Percentiles rank a stretch among this genome's conserved stretches.
phyloP scores from a whole-genome alignment of 1,140 invertebrate genomes.

The Condylostylus longicornis region DNA sequence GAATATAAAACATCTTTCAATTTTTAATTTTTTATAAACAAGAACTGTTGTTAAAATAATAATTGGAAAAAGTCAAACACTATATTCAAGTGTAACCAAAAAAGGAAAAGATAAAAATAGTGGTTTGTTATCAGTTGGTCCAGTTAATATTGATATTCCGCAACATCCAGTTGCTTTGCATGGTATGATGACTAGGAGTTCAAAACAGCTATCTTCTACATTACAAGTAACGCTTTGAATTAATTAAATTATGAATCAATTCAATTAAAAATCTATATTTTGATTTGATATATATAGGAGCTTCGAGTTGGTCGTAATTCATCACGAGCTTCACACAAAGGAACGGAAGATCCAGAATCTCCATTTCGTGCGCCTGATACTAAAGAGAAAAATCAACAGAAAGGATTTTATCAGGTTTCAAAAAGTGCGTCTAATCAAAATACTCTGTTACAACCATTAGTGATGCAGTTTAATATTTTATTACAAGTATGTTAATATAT shows the following conservation, averaged over 20 bases:
- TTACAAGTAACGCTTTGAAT: slow-evolving; percentile 42
- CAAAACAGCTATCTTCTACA: slow-evolving; percentile 82
- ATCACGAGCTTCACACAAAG: slow-evolving; percentile 50
- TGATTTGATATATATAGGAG: slow-evolving; percentile 35
- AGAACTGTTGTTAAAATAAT: slow-evolving; percentile 88
- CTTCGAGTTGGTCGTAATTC: slow-evolving; percentile 62
- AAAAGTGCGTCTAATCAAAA: slow-evolving; percentile 17
- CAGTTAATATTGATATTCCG: slow-evolving; percentile 85
- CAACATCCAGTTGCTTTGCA: slow-evolving; percentile 93
- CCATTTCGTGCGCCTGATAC: slow-evolving; percentile 33
- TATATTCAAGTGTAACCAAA: slow-evolving; percentile 71
- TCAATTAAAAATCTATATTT: neutral
- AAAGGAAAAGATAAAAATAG: slow-evolving; percentile 73
- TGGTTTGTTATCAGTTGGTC: slow-evolving; percentile 71
- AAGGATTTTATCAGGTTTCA: slow-evolving; percentile 4
- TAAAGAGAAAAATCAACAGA: slow-evolving; percentile 10
- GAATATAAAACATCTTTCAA: neutral
- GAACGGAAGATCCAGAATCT: slow-evolving; percentile 46
- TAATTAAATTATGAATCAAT: slow-evolving; percentile 5
- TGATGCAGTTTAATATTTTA: slow-evolving; percentile 71
- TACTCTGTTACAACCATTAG: slow-evolving; percentile 55
- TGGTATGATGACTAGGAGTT: slow-evolving; percentile 91
- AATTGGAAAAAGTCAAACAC: slow-evolving; percentile 77
- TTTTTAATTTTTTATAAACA: slow-evolving; percentile 4
- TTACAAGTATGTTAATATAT: slow-evolving; percentile 39